phyloP scores from a whole-genome alignment of 2,797 vertebrate genomes.

The Muscicapa comitata region DNA sequence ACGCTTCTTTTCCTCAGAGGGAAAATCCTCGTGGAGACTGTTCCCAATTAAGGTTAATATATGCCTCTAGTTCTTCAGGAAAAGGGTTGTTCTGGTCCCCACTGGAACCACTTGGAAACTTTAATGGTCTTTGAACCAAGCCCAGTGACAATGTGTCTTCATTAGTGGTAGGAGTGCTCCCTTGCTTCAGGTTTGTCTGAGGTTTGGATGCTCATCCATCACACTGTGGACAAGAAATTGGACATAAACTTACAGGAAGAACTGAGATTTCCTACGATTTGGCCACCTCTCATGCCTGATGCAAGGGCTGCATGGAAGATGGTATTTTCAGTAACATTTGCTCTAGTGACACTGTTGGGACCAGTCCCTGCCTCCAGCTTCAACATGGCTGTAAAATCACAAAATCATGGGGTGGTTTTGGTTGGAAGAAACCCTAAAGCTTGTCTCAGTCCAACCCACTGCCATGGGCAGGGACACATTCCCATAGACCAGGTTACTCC shows the following conservation, averaged over 20 bases:
- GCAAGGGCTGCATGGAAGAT: not conserved
- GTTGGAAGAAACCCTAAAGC: not conserved
- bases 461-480: not conserved
- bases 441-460: accelerated
- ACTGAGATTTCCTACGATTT: not conserved
- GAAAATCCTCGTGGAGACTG: slow-evolving; percentile 9
- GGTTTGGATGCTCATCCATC: slow-evolving; percentile 27
- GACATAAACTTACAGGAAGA: not conserved
- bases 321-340: not conserved
- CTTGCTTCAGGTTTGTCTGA: not conserved
- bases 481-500: accelerated
- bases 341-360: not conserved
- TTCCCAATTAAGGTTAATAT: slow-evolving; percentile 56
- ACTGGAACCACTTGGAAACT: not conserved
- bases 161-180: slow-evolving; percentile 7
- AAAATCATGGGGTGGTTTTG: not conserved
- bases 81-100: not conserved
- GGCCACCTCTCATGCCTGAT: not conserved
- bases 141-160: slow-evolving; percentile 25
- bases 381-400: not conserved
- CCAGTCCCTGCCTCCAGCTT: not conserved
- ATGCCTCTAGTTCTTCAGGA: slow-evolving; percentile 13
- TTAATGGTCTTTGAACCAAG: slow-evolving; percentile 30
- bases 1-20: slow-evolving; percentile 20
- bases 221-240: not conserved